These are phyloP conservation scores for Hanleya hanleyi DNA, from an alignment of 2,888 invertebrate species.

Conservation along the genomic window DNA sequence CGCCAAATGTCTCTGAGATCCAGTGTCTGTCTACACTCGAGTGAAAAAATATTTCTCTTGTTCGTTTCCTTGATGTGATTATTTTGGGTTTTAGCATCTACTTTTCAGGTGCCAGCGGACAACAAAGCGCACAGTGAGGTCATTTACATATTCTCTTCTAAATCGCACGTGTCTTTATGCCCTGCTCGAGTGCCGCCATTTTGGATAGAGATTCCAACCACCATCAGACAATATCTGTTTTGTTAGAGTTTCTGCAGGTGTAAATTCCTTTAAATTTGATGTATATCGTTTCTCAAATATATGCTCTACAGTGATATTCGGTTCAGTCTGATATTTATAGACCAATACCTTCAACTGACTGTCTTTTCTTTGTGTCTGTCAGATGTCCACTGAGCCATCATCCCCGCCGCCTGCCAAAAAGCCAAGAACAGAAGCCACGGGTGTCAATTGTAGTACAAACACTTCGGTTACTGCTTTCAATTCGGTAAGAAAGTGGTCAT, in stretches of 20 bases:
- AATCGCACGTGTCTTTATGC: neutral
- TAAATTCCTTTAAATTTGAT: neutral
- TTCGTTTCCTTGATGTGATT: too few relatives aligned
- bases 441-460: slow-evolving; percentile 47
- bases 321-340: neutral
- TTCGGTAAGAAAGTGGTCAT: slow-evolving; percentile 9
- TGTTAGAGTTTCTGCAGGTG: neutral
- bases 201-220: neutral
- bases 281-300: neutral
- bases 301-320: neutral
- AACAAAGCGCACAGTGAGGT: too few relatives aligned
- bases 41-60: too few relatives aligned
- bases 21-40: too few relatives aligned
- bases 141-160: neutral
- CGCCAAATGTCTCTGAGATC: too few relatives aligned
- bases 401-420: slow-evolving; percentile 66
- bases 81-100: too few relatives aligned
- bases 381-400: slow-evolving; percentile 67
- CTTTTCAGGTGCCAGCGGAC: too few relatives aligned
- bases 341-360: slow-evolving; percentile 18
- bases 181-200: neutral
- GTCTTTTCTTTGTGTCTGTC: slow-evolving; percentile 26
- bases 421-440: slow-evolving; percentile 52
- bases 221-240: neutral
- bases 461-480: slow-evolving; percentile 15